These are phyloP conservation scores for Harmothoe impar DNA, from an alignment of 2,888 invertebrate genomes.

Conservation along the genomic window DNA sequence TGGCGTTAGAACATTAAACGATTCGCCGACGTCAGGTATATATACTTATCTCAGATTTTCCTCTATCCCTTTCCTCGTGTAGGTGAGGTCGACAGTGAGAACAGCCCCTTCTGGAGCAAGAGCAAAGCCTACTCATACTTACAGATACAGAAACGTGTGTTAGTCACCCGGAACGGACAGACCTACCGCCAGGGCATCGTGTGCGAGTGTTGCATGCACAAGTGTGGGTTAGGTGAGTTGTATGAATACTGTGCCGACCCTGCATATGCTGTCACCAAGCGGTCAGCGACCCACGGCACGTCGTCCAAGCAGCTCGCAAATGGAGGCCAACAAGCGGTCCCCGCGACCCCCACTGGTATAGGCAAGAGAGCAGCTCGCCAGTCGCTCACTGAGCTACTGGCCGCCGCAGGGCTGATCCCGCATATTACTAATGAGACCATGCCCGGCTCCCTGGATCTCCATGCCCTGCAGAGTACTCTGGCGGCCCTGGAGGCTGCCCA, in stretches of 20 bases:
- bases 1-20: too few species aligned
- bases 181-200: constrained; percentile 62
- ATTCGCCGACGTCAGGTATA: too few species aligned
- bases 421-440: not conserved
- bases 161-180: constrained; percentile 18
- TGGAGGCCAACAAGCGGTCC: not conserved
- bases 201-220: constrained; percentile 66
- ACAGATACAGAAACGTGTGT: constrained; percentile 5
- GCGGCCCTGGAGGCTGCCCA: constrained; percentile 5
- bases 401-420: not conserved
- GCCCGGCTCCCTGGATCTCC: not conserved
- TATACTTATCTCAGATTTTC: not conserved
- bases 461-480: not conserved
- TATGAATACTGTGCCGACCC: constrained; percentile 63
- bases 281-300: not conserved
- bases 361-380: not conserved
- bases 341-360: not conserved
- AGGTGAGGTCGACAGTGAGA: constrained; percentile 24
- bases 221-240: constrained; percentile 54
- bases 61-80: not conserved
- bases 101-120: constrained; percentile 28
- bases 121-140: constrained; percentile 25
- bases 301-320: too few species aligned
- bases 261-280: not conserved
- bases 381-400: not conserved